Conservation (phyloP, 2,888 invertebrate species). For the Argyresthia goedartella region DNA sequence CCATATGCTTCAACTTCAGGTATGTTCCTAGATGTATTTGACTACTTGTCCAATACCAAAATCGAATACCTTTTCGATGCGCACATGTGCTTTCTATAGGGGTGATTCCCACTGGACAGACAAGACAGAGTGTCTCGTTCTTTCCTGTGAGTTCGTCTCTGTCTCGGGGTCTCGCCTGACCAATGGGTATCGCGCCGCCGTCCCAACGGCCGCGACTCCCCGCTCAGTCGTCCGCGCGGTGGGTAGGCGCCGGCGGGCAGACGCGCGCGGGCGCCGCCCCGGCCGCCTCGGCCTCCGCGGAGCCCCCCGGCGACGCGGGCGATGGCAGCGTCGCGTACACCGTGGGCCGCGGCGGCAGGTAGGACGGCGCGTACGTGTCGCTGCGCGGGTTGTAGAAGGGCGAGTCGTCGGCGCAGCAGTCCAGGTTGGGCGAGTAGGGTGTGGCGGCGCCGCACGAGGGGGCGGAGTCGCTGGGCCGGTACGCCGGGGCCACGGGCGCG, state of each 20-base stretch:
- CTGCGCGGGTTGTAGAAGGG: constrained; percentile 67
- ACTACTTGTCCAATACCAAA: too few species aligned
- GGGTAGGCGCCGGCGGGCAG: constrained; percentile 26
- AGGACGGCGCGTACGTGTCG: constrained; percentile 64
- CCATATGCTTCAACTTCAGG: too few species aligned
- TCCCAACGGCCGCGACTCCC: not conserved
- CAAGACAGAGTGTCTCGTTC: too few species aligned
- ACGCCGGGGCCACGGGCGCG: constrained; percentile 57
- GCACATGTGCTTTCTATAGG: too few species aligned
- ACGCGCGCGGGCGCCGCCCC: constrained; percentile 36
- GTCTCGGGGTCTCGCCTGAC: too few species aligned
- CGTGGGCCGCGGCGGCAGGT: constrained; percentile 59
- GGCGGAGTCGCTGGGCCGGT: constrained; percentile 63
- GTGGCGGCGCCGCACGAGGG: constrained; percentile 66
- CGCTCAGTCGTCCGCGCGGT: constrained; percentile 40
- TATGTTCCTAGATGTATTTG: too few species aligned
- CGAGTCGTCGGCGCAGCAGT: constrained; percentile 56
- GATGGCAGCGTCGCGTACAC: constrained; percentile 65
- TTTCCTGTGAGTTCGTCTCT: too few species aligned
- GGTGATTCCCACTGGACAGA: too few species aligned
- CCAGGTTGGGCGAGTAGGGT: constrained; percentile 60
- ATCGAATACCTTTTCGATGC: too few species aligned
- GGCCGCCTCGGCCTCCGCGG: constrained; percentile 32
- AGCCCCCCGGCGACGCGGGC: constrained; percentile 47
- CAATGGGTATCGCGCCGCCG: too few species aligned